Evolutionary conservation across 2,797 vertebrate genomes (phyloP).

Genomic region (Synaphobranchus kaupii): DNA sequence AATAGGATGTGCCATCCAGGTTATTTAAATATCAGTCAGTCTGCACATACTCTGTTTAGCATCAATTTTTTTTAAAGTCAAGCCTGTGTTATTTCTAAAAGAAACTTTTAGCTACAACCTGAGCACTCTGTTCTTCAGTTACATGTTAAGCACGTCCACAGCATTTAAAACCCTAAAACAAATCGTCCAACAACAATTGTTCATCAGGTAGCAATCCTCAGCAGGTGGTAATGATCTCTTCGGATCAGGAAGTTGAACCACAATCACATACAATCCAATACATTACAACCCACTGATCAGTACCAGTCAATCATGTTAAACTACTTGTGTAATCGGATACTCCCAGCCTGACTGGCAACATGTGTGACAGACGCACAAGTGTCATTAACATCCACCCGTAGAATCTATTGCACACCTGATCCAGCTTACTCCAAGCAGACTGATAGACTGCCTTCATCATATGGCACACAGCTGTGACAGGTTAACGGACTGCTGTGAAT

Average conservation of each 20-base stretch:
- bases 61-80: neutral
- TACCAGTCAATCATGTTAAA: conserved; percentile 1
- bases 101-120: neutral
- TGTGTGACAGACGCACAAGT: neutral
- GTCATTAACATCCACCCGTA: neutral
- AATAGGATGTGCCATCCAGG: conserved; percentile 1
- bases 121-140: neutral
- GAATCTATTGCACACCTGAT: conserved; percentile 25
- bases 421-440: neutral
- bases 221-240: neutral
- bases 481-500: conserved; percentile 12
- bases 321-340: neutral
- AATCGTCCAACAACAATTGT: neutral
- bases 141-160: neutral
- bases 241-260: neutral
- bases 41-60: neutral
- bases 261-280: neutral
- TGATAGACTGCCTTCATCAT: neutral
- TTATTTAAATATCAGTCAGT: neutral
- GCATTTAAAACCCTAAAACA: neutral
- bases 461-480: conserved; percentile 20
- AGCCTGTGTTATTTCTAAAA: neutral
- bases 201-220: neutral
- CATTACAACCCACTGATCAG: neutral
- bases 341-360: neutral